Evolutionary conservation across 2,113 vertebrate species (phyloP), one percentile per base, ranked within the genome.

Genomic region (Ciconia boyciana): DNA sequence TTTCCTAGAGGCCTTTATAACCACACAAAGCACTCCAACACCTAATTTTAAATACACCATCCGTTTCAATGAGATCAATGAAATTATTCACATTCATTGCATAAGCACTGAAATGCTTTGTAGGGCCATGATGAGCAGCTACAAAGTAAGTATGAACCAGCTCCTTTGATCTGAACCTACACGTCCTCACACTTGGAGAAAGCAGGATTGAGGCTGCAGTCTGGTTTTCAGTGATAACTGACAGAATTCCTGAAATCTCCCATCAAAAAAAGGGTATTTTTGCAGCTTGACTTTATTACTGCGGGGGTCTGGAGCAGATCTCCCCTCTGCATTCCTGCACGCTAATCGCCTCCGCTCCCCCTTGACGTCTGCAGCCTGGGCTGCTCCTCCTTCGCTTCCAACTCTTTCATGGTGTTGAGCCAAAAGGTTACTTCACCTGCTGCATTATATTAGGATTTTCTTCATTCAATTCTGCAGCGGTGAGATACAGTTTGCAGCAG

Each of bases 381-480:
- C 57, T 95, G 83, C 52, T 82, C 66, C 82, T 95, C 69, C 70
- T 82, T 43, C 5, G 0, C 76, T 57, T 48, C 80, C 72, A 87
- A 6, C 61, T 51, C 76, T 20, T 52, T 20, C 28, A 0, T 3
- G 65, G 41, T 52, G 77, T 32, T 29, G 83, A 87, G 76, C 55
- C 69, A 87, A 60, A 43, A 70, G 61, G 83, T 75, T 46, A 32
- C 83, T 82, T 87, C 94, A 94, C 92, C 93, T 95, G 83, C 87
- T 72, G 90, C 34, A 9, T 3, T 71, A 21, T 3, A 9, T 48
- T 22, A 28, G 7, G 24, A n/a, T 62, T 87, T 70, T 64, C 86
- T 89, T 68, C 39, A 8, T 32, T 61, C 68, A 10, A 16, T 62
- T 74, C 80, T 51, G 58, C 31, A 62, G 60, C 11, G 34, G 48